Evolutionary conservation across 2,888 invertebrate species (phyloP), one percentile per base, ranked within the genome.

Genomic region (Lamellibrachia satsuma): DNA sequence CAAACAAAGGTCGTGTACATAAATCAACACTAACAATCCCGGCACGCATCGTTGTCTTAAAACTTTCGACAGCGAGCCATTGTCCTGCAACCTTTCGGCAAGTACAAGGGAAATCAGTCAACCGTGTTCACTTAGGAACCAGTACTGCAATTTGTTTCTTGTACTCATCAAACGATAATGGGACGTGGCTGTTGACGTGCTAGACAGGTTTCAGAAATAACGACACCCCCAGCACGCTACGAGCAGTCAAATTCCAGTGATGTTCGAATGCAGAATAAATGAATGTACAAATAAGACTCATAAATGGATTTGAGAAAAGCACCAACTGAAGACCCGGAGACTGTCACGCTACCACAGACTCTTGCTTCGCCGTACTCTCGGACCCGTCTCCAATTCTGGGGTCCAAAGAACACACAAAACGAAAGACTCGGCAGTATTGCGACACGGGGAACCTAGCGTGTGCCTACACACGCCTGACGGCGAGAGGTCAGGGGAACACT

Each of bases 401-500:
- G 75, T 75, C 75, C 75, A 75, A 75, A 75, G 75, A 75, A n/a
- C 22, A 75, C n/a, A 22, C 75, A 75, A 75, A 75, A 75, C 75
- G 75, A 75, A 60, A 75, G 75, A 75, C 15, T 75, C 75, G 75
- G 75, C 75, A 75, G 22, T 22, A 75, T 75, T 75, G 75, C 75
- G 75, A 75, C n/a, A 75, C n/a, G 22, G 75, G 75, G n/a, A 22
- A 22, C 15, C 75, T 75, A 22, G 60, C 60, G 60, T 8, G 11
- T 11, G 60, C 60, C 11, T 22, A 4, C 55, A 9, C 55, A 11
- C 11, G 15, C 60, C 60, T 60, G 22, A 60, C 60, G 22, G 60
- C 11, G 9, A 15, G 11, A 15, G 11, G 60, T 60, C 15, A 7
- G 75, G 75, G 75, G 22, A 4, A 75, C 75, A 75, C n/a, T 75